Evolutionary conservation across 2,888 invertebrate genomes (phyloP), one percentile per base, ranked within the genome.

Genomic region (Yponomeuta plumbellus): DNA sequence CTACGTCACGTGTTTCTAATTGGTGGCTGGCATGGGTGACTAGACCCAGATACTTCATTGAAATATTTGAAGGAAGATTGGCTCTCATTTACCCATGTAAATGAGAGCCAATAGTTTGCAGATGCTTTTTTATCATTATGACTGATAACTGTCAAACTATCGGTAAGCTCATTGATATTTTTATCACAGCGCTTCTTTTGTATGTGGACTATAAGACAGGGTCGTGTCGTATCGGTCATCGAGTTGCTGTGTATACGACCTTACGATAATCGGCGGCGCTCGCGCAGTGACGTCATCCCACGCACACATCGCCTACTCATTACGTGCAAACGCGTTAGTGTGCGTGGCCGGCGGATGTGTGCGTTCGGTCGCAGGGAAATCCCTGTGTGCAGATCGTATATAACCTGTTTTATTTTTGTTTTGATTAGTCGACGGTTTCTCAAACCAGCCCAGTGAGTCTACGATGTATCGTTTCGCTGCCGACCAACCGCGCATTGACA

Each of bases 291-390:
- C 59, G 59, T 23, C 59, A 59, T 3, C 59, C 3, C 59, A 13
- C 59, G 59, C 59, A 59, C 59, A 59, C 59, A 21, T 59, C 44
- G 44, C 13, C 44, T 52, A 23, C 21, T 0, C 20, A 13, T 13
- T 5, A 59, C 13, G 11, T 22, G 23, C 20, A 22, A 13, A 17
- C 44, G 44, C 44, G 44, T 52, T 0, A 17, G 44, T 67, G 66
- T 68, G 69, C 66, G 67, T 65, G 70, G 70, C 61, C 22, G 64
- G 66, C 64, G 67, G 56, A 67, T 65, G 70, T 71, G 71, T 66
- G 74, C 63, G 70, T 70, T 21, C 34, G 58, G 70, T 73, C 76
- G 78, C 75, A 75, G 87, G 81, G 89, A 79, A 86, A 80, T 86
- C 89, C 89, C 89, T 67, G 70, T 71, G 80, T 72, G 88, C 76